These are phyloP conservation scores for Heliothis peltigera DNA, from an alignment of 2,888 invertebrate genomes.

Conservation along the genomic window DNA sequence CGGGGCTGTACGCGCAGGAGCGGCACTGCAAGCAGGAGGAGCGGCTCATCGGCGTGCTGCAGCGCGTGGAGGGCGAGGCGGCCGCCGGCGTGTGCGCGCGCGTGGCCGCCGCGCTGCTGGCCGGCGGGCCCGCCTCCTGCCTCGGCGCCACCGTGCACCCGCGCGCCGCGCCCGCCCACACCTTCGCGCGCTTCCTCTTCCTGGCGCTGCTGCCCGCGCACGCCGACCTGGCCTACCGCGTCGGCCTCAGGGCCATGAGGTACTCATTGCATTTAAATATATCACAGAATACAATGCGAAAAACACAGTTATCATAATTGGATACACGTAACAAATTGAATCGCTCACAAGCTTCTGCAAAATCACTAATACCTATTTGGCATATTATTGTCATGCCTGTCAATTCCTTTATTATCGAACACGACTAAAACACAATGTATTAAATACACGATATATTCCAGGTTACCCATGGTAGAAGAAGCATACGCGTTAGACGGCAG, in stretches of 20 bases:
- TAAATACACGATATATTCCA: constrained; percentile 59
- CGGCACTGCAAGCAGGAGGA: constrained; percentile 92
- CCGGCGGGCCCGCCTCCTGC: constrained; percentile 94
- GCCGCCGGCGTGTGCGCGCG: constrained; percentile 92
- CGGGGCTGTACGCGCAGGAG: constrained; percentile 94
- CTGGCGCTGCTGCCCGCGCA: constrained; percentile 93
- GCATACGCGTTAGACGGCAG: constrained; percentile 82
- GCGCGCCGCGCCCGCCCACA: constrained; percentile 95
- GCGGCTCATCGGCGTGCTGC: constrained; percentile 93
- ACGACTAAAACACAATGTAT: no score
- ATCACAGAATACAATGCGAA: no score
- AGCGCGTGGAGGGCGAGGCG: constrained; percentile 94
- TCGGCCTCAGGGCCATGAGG: constrained; percentile 94
- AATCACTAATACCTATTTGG: no score
- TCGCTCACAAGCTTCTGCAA: no score
- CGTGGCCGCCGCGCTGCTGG: constrained; percentile 92
- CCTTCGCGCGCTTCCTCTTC: constrained; percentile 95
- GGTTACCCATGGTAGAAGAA: constrained; percentile 93
- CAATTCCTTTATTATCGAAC: no score
- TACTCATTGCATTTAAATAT: constrained; percentile 45
- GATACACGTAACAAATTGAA: no score
- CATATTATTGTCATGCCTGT: no score
- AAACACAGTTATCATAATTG: no score
- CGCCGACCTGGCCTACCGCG: constrained; percentile 94
- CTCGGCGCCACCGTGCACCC: constrained; percentile 93